Percentiles rank a stretch among this genome's conserved stretches.
Conservation (phyloP, 2,797 vertebrate species). For the Poeciliopsis gracilis region DNA sequence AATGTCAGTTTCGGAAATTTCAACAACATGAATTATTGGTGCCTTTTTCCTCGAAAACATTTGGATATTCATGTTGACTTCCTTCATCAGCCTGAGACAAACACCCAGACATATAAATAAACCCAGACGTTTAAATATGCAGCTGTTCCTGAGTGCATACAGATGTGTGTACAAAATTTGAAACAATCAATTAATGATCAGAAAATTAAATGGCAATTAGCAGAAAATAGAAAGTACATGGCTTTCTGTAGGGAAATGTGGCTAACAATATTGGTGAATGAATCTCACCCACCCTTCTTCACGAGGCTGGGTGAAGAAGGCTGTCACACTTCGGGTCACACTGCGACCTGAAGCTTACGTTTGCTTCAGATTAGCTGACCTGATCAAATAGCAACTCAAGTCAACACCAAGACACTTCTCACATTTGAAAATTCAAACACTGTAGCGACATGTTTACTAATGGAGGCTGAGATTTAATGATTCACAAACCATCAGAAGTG, state of each 20-base stretch:
- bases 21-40: slow-evolving; percentile 65
- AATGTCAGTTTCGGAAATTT: slow-evolving; percentile 56
- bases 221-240: not conserved
- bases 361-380: too few species aligned
- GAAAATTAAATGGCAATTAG: slow-evolving; percentile 8
- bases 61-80: slow-evolving; percentile 41
- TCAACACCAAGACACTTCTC: too few species aligned
- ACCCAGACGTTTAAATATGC: slow-evolving; percentile 30
- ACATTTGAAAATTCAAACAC: too few species aligned
- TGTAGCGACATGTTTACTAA: too few species aligned
- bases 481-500: too few species aligned
- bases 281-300: too few species aligned
- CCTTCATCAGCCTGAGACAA: slow-evolving; percentile 22
- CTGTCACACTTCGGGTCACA: too few species aligned
- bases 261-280: not conserved
- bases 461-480: too few species aligned
- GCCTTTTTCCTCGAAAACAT: slow-evolving; percentile 54
- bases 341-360: too few species aligned
- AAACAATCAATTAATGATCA: slow-evolving; percentile 49
- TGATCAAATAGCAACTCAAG: too few species aligned
- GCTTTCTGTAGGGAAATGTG: not conserved
- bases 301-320: too few species aligned
- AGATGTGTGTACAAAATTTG: slow-evolving; percentile 10
- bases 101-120: slow-evolving; percentile 23
- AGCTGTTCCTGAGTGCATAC: slow-evolving; percentile 19